Evolutionary conservation across 1,140 invertebrate genomes (phyloP), one percentile per base, ranked within the genome.

Genomic region (Delia radicum): DNA sequence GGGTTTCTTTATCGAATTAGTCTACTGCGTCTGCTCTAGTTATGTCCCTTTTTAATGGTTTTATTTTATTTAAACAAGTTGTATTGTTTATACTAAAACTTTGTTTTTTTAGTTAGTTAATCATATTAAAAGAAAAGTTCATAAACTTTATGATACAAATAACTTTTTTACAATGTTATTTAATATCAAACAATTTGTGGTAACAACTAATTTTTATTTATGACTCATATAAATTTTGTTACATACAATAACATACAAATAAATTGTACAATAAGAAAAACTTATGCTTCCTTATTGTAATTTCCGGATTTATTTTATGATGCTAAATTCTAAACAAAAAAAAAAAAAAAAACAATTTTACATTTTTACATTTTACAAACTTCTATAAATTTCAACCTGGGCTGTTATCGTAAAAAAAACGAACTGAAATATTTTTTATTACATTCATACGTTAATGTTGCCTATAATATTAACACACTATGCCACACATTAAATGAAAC

Each of bases 281-380:
- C 27, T 10, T 65, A 15, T 28, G 27, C 26, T 65, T 65, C 62
- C 62, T 65, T 65, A 65, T 65, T 65, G 62, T 15, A 65, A 65
- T 65, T 65, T 65, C 62, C 62, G 62, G 62, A 65, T 65, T 65
- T 65, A 65, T 65, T 65, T 65, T 65, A 65, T 65, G 62, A 29
- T 65, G 27, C 26, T 65, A n/a, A 65, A 28, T 65, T 65, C 62
- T 65, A 65, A 65, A n/a, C n/a, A n/a, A n/a, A n/a, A n/a, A n/a
- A n/a, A n/a, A n/a, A 65, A 27, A 15, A 65, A 42, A 42, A 42
- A 42, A 42, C 37, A 15, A 65, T 29, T 29, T 28, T 12, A 15
- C 12, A 29, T 24, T n/a, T n/a, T n/a, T n/a, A n/a, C n/a, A n/a
- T n/a, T 29, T 27, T 27, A 27, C 24, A 8, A 27, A 0, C 2